Conservation (phyloP, 2,113 vertebrate genomes). For the Callorhinus ursinus region DNA sequence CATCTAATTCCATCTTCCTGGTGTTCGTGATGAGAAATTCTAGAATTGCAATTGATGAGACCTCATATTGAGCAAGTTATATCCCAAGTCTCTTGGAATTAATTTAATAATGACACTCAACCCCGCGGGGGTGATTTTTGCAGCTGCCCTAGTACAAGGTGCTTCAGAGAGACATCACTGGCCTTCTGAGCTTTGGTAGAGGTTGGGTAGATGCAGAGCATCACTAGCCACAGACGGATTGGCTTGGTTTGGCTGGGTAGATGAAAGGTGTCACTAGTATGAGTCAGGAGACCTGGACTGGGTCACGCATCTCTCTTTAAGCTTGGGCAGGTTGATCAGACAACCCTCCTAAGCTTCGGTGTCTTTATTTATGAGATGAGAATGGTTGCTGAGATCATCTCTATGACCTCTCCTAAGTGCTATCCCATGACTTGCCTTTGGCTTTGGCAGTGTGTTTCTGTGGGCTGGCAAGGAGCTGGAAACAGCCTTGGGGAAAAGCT, state of each 20-base stretch:
- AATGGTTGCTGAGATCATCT: not conserved
- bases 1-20: not conserved
- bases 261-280: not conserved
- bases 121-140: not conserved
- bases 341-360: not conserved
- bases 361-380: not conserved
- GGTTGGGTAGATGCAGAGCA: not conserved
- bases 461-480: not conserved
- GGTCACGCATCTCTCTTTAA: not conserved
- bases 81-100: not conserved
- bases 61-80: not conserved
- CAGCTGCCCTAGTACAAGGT: fast-evolving
- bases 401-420: not conserved
- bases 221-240: not conserved
- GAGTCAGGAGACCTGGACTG: not conserved
- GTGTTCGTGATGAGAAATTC: not conserved
- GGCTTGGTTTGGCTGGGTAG: not conserved
- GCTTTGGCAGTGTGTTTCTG: not conserved
- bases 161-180: not conserved
- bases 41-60: not conserved
- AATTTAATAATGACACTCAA: not conserved
- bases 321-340: not conserved
- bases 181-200: not conserved
- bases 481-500: not conserved
- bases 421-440: not conserved